Conservation (phyloP, 2,113 vertebrate genomes). For the Myodes glareolus region DNA sequence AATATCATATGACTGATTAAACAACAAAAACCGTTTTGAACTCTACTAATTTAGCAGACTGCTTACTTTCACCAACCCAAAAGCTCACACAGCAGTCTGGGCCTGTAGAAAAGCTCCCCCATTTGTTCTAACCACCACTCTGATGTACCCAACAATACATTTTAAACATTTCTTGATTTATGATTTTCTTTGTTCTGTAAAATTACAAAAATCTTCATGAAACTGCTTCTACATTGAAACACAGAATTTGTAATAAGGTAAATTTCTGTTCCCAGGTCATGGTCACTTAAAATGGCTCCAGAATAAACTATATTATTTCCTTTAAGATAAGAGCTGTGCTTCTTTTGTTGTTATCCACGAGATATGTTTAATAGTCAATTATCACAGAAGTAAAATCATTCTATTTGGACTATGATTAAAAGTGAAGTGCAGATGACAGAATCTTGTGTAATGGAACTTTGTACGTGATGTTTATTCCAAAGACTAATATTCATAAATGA, state of each 20-base stretch:
- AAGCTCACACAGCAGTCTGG: neutral
- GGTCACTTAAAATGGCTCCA: neutral
- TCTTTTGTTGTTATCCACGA: neutral
- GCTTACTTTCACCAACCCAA: neutral
- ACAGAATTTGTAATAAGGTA: neutral
- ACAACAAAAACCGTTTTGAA: neutral
- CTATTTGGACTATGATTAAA: neutral
- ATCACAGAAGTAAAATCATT: neutral
- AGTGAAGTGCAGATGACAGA: neutral
- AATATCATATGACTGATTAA: neutral
- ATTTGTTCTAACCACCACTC: no score
- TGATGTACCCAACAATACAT: neutral
- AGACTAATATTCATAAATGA: slow-evolving; percentile 7
- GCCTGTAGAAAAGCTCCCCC: neutral
- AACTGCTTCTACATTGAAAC: neutral
- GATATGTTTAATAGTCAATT: neutral
- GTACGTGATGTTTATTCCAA: neutral
- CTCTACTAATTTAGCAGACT: neutral
- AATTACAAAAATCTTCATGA: neutral
- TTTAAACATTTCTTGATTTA: neutral
- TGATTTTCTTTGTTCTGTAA: neutral
- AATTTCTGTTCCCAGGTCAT: neutral
- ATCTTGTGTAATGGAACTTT: neutral
- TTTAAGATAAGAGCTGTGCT: neutral
- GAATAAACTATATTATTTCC: neutral